phyloP scores from a whole-genome alignment of 2,797 vertebrate genomes.

The Coregonus ussuriensis region DNA sequence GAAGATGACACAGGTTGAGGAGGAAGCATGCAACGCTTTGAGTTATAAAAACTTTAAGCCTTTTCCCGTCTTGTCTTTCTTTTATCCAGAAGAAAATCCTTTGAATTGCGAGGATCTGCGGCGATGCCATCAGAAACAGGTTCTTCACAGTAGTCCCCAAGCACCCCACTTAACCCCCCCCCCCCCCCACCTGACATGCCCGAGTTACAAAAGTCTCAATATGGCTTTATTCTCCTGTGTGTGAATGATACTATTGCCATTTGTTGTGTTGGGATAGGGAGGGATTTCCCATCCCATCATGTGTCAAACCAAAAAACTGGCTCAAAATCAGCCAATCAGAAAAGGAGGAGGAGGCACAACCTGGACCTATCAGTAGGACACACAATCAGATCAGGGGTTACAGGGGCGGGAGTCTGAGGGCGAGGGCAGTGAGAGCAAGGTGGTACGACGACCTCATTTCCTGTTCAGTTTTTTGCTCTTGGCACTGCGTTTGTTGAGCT shows the following conservation, averaged over 20 bases:
- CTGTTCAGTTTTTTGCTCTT: slow-evolving; percentile 93
- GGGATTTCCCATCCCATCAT: slow-evolving; percentile 41
- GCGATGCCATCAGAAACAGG: slow-evolving; percentile 66
- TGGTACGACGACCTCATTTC: slow-evolving; percentile 75
- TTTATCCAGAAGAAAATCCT: slow-evolving; percentile 40
- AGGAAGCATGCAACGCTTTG: slow-evolving; percentile 85
- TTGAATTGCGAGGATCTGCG: slow-evolving; percentile 64
- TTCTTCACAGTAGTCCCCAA: slow-evolving; percentile 62
- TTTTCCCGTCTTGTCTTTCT: slow-evolving; percentile 56
- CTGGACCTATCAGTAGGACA: slow-evolving; percentile 54
- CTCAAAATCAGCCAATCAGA: slow-evolving; percentile 78
- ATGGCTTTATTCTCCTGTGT: slow-evolving; percentile 98
- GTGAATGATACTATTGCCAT: slow-evolving; percentile 88
- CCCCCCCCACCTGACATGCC: slow-evolving; percentile 45
- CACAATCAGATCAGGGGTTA: slow-evolving; percentile 70
- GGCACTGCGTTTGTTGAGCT: slow-evolving; percentile 90
- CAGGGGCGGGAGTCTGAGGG: slow-evolving; percentile 69
- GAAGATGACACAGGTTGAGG: slow-evolving; percentile 80
- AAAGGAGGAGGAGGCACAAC: slow-evolving; percentile 73
- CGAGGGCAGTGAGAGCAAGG: slow-evolving; percentile 31
- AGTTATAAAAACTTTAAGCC: slow-evolving; percentile 72
- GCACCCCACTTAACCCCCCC: slow-evolving; percentile 25
- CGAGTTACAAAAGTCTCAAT: slow-evolving; percentile 83
- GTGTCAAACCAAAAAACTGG: slow-evolving; percentile 52
- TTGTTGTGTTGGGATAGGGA: slow-evolving; percentile 73